Conservation (phyloP, 1,140 invertebrate genomes). For the Melanaphis sacchari region DNA sequence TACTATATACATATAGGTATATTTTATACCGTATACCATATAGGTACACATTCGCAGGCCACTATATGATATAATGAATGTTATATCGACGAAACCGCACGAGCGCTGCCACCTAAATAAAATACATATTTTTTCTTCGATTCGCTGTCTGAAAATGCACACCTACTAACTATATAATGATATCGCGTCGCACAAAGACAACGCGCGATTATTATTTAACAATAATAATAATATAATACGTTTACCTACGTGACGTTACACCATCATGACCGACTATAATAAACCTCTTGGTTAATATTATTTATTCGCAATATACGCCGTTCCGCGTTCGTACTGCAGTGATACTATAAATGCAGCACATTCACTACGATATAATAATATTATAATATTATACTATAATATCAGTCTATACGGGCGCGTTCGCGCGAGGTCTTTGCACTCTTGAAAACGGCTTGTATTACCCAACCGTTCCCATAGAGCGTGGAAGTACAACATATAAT, state of each 20-base stretch:
- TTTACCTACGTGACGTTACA: neutral
- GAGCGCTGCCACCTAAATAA: neutral
- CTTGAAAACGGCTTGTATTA: slow-evolving; percentile 64
- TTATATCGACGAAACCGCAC: neutral
- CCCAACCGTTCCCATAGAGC: slow-evolving; percentile 47
- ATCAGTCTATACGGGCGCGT: neutral
- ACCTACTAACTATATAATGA: neutral
- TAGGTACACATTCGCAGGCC: neutral
- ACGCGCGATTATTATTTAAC: neutral
- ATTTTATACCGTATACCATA: neutral
- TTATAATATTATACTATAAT: neutral
- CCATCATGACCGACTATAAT: neutral
- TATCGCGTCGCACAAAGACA: neutral
- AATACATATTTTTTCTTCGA: neutral
- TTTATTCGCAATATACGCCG: slow-evolving; percentile 16
- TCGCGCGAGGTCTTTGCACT: slow-evolving; percentile 38
- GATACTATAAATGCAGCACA: neutral
- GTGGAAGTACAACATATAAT: neutral
- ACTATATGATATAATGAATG: neutral
- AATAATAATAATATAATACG: neutral
- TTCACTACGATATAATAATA: neutral
- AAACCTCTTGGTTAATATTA: neutral
- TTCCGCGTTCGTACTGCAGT: neutral
- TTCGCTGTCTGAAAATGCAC: neutral
- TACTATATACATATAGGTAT: too few relatives aligned